phyloP scores from a whole-genome alignment of 2,797 vertebrate species.

The Meriones psammophilus region DNA sequence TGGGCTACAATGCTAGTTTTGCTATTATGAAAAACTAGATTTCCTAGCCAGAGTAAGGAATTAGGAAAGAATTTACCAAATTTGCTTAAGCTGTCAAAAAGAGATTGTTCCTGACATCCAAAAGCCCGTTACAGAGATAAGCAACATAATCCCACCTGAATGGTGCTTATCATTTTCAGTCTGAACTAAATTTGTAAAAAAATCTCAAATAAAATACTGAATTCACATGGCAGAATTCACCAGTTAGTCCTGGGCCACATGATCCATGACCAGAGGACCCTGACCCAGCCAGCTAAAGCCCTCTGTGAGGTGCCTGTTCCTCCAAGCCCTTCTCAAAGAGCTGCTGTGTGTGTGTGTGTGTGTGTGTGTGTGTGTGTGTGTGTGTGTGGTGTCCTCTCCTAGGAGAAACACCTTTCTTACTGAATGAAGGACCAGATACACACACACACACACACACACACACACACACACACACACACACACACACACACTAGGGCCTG shows the following conservation, averaged over 20 bases:
- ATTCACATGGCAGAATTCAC: not conserved
- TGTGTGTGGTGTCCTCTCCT: not conserved
- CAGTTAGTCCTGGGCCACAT: not conserved
- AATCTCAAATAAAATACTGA: conserved; percentile 4
- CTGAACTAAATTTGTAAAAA: conserved; percentile 8
- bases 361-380: no score
- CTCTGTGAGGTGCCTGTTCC: not conserved
- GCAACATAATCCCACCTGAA: not conserved
- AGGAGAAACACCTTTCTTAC: not conserved
- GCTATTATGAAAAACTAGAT: conserved; percentile 32
- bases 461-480: not conserved
- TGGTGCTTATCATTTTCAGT: not conserved
- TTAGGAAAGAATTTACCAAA: not conserved
- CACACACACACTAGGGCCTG: not conserved
- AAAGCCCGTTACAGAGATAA: not conserved
- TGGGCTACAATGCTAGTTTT: not conserved
- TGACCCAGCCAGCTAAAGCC: not conserved
- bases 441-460: not conserved
- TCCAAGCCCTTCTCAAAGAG: not conserved
- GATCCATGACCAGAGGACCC: not conserved
- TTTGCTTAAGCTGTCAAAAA: conserved; percentile 28
- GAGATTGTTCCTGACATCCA: not conserved
- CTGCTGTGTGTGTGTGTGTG: not conserved
- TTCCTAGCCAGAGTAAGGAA: conserved; percentile 50
- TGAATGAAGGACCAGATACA: not conserved